Evolutionary conservation across 35 echinoderm and acorn worm species (phyloP).

Genomic region (Acanthaster planci): DNA sequence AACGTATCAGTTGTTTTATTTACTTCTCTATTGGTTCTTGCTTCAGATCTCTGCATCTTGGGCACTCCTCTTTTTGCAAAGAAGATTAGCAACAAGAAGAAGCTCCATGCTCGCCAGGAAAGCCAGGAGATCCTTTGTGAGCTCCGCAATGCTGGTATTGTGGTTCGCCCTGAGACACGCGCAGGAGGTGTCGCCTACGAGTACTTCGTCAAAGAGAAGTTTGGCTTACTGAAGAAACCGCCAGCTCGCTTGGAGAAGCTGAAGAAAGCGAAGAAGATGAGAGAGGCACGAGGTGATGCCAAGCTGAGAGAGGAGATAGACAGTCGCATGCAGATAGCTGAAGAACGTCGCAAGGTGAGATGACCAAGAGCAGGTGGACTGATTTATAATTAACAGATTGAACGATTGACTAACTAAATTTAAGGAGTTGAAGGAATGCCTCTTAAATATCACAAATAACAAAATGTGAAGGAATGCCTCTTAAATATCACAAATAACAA

Average conservation of each 20-base stretch:
- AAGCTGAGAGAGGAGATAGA: conserved; percentile 12
- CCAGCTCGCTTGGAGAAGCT: conserved; percentile 6
- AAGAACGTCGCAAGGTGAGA: not conserved
- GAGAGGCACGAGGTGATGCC: not conserved
- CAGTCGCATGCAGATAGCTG: not conserved
- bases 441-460: too few species aligned
- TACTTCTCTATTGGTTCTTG: too few species aligned
- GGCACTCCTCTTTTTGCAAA: not conserved
- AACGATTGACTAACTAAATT: too few species aligned
- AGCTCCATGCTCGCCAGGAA: too few species aligned
- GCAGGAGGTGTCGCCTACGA: not conserved
- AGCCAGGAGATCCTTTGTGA: too few species aligned
- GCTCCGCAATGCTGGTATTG: too few species aligned
- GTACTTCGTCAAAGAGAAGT: conserved; percentile 27
- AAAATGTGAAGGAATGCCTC: not conserved
- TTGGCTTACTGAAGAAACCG: not conserved
- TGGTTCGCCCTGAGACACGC: not conserved
- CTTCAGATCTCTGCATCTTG: not conserved
- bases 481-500: too few species aligned
- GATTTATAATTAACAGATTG: not conserved
- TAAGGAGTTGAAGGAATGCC: too few species aligned
- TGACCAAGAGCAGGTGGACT: not conserved
- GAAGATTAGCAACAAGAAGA: too few species aligned
- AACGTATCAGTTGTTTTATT: too few species aligned
- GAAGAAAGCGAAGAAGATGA: not conserved